These are phyloP conservation scores for Myotis yumanensis DNA, from an alignment of 2,113 vertebrate species.

Conservation along the genomic window DNA sequence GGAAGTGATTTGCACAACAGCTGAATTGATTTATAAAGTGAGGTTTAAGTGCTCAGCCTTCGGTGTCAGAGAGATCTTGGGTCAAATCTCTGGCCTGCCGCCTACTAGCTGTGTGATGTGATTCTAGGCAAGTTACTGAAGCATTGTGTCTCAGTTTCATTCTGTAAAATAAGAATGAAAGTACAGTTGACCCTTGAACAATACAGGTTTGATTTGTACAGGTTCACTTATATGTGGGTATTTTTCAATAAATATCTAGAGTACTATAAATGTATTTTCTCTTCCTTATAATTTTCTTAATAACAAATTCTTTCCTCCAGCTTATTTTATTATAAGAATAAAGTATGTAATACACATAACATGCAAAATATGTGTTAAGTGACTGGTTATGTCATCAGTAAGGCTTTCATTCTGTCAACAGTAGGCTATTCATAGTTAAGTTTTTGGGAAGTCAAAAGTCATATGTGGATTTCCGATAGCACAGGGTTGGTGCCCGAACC, in stretches of 20 bases:
- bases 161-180: not conserved
- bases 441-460: not conserved
- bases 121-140: not conserved
- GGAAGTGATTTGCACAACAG: not conserved
- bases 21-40: not conserved
- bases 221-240: not conserved
- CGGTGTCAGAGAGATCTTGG: not conserved
- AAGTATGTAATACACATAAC: not conserved
- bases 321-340: not conserved
- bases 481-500: not conserved
- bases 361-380: not conserved
- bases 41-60: not conserved
- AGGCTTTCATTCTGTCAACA: not conserved
- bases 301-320: not conserved
- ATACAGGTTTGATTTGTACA: not conserved
- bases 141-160: not conserved
- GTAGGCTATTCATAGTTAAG: not conserved
- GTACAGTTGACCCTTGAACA: not conserved
- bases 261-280: not conserved
- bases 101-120: not conserved
- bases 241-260: not conserved
- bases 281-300: not conserved
- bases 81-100: not conserved
- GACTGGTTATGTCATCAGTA: not conserved
- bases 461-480: not conserved